Conservation (phyloP, 2,113 vertebrate species). For the Ivindomyrus marchei region DNA sequence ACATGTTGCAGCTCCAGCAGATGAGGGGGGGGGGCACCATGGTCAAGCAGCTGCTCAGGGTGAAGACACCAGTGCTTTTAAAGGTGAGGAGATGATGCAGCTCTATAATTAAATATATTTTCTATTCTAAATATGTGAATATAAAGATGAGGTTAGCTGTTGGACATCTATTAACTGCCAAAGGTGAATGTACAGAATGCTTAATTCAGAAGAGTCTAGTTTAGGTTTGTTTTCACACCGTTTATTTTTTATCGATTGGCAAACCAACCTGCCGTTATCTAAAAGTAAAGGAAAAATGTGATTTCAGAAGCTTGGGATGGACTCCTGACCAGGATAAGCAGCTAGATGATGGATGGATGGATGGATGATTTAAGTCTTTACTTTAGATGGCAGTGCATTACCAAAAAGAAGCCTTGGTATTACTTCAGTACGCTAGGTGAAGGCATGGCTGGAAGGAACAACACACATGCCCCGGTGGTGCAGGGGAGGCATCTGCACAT, state of each 20-base stretch:
- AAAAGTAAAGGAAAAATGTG: background rate
- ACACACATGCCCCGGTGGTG: background rate
- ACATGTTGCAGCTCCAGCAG: constrained; percentile 12
- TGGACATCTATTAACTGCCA: background rate
- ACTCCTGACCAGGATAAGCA: background rate
- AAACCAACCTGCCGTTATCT: background rate
- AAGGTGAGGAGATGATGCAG: constrained; percentile 25
- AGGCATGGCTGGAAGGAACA: background rate
- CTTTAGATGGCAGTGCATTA: background rate
- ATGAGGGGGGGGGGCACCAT: background rate
- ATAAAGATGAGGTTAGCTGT: background rate
- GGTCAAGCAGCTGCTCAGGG: background rate
- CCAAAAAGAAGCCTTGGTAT: background rate
- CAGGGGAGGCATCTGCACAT: background rate
- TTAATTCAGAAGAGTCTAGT: background rate
- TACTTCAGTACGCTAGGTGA: background rate
- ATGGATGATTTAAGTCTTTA: background rate
- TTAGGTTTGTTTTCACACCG: background rate
- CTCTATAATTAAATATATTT: background rate
- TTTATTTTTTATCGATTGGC: background rate
- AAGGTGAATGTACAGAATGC: background rate
- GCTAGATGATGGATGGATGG: background rate
- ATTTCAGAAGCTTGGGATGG: background rate
- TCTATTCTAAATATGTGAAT: background rate
- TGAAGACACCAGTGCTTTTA: constrained; percentile 11